phyloP scores from a whole-genome alignment of 2,113 vertebrate genomes.

The Ptilonorhynchus violaceus region DNA sequence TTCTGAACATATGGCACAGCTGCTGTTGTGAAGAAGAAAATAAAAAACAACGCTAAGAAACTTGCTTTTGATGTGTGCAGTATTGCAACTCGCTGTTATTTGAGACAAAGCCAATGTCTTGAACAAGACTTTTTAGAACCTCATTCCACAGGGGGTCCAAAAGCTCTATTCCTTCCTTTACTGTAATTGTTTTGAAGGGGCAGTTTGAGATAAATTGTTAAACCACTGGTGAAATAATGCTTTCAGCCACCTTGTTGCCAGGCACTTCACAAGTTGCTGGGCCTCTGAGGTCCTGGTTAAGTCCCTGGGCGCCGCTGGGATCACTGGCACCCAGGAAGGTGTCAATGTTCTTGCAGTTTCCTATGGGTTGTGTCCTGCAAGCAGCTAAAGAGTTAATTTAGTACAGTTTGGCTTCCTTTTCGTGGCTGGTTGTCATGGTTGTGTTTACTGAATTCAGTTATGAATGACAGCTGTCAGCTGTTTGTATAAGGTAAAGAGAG shows the following conservation, averaged over 20 bases:
- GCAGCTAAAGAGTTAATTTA: neutral
- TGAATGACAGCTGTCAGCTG: neutral
- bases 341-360: neutral
- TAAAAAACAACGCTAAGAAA: neutral
- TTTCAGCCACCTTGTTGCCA: neutral
- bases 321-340: neutral
- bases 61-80: conserved; percentile 4
- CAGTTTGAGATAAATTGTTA: neutral
- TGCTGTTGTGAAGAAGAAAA: neutral
- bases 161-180: neutral
- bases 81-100: neutral
- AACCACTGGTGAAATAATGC: neutral
- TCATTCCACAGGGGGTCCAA: neutral
- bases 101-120: neutral
- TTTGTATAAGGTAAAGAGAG: neutral
- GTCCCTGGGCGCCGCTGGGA: neutral
- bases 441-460: neutral
- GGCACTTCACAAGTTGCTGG: neutral
- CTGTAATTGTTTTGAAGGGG: neutral
- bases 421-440: neutral
- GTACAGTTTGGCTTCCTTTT: neutral
- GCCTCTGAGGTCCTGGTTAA: neutral
- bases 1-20: neutral
- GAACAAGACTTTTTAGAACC: neutral
- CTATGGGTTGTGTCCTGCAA: neutral